A percentile compares a stretch with the other conserved stretches of the same genome.
Evolutionary conservation across 2,113 vertebrate species (phyloP).

Genomic region (Gracilinanus agilis): DNA sequence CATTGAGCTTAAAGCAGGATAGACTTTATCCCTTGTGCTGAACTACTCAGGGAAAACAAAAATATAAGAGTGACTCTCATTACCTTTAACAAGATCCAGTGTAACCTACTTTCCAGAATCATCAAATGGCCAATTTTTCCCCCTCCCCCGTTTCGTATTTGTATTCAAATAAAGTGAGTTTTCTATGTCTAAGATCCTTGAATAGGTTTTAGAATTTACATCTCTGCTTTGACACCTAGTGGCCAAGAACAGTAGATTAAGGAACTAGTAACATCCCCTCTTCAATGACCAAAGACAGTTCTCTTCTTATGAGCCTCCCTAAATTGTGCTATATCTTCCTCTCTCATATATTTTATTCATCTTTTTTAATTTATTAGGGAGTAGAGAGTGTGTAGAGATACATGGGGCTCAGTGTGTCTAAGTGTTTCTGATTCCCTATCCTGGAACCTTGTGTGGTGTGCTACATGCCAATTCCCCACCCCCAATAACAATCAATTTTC

Average conservation of each 20-base stretch:
- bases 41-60: no score
- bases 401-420: not conserved
- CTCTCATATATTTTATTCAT: no score
- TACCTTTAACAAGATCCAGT: not conserved
- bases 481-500: not conserved
- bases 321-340: not conserved
- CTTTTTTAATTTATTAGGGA: no score
- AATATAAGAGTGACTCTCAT: no score
- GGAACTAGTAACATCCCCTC: not conserved
- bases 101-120: not conserved
- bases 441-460: not conserved
- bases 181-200: not conserved
- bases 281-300: not conserved
- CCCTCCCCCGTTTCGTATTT: not conserved
- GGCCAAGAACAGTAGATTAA: not conserved
- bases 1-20: no score
- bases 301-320: not conserved
- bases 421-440: not conserved
- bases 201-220: not conserved
- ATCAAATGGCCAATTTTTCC: not conserved
- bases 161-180: not conserved
- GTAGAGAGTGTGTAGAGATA: not conserved
- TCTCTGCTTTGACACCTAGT: not conserved
- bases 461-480: not conserved
- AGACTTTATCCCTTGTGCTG: no score